Base-by-base conservation (phyloP, 2,113 vertebrate species). In the Serinus canaria region DNA sequence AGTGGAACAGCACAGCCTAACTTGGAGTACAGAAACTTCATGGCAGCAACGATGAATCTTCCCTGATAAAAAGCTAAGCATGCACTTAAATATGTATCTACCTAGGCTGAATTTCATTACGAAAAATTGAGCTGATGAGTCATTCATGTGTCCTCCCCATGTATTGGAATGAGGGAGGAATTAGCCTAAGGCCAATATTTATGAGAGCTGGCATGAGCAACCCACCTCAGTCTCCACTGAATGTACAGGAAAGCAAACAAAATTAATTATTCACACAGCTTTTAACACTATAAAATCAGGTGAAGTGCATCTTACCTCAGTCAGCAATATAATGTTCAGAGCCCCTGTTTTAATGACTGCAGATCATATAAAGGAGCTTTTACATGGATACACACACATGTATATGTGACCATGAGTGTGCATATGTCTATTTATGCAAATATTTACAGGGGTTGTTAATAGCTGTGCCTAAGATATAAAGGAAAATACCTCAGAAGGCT, bases 391-490 rank as follows among this genome's bases (percentile, higher is more conserved):
- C 13, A 60, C 13, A 62, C 9, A 19, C 0, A 33, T 0, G 20
- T 1, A 56, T 1, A 0, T 25, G 6, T 8, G 23, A 2, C 22
- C 0, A 8, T 9, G 2, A 33, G 4, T 68, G 4, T 69, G 20
- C 30, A 21, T 37, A 5, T 20, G 15, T 21, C 5, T 60, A 15
- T 31, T 74, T 41, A n/a, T 59, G 18, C 2, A 77, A 9, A 37
- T 7, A 35, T 52, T 75, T 66, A 20, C 19, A 35, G 5, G n/a
- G 5, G 22, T 74, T 55, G 30, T 19, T 55, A 77, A 37, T 24
- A 8, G 56, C 49, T 47, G 4, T 67, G 6, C 3, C 10, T 67
- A 43, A 81, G 4, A 6, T 37, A 50, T 49, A 62, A 50, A 80
- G 6, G 6, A 50, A 84, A 49, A 23, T 46, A 39, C 12, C 62